Evolutionary conservation across 2,113 vertebrate genomes (phyloP).

Genomic region (Ibidorhyncha struthersii): DNA sequence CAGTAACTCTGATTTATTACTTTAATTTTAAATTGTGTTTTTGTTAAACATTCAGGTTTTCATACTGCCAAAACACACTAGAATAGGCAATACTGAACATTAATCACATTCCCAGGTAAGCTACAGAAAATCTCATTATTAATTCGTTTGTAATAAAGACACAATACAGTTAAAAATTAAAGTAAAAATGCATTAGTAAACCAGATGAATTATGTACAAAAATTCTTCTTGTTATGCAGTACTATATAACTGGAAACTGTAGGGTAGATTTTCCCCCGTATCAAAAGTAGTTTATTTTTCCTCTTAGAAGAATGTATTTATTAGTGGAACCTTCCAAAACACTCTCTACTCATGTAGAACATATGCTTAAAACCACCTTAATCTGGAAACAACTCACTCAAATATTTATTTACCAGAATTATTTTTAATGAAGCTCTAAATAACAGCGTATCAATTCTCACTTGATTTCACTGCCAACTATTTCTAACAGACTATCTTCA

Average conservation of each 20-base stretch:
- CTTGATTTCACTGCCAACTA: not conserved
- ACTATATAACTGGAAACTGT: conserved; percentile 5
- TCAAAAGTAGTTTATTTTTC: not conserved
- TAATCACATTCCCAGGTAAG: conserved; percentile 67
- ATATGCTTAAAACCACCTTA: not conserved
- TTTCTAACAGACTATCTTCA: not conserved
- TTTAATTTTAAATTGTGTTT: conserved; percentile 38
- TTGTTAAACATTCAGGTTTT: conserved; percentile 57
- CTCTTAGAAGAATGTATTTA: not conserved
- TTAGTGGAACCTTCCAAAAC: not conserved
- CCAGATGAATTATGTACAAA: not conserved
- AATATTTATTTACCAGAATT: not conserved
- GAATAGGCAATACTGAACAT: conserved; percentile 66
- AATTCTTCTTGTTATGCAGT: conserved; percentile 25
- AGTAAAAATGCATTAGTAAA: too few relatives aligned
- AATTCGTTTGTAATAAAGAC: conserved; percentile 49
- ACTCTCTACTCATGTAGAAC: not conserved
- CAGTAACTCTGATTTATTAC: conserved; percentile 75
- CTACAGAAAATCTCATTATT: conserved; percentile 56
- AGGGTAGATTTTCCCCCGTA: not conserved
- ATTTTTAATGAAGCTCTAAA: not conserved
- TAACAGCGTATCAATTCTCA: not conserved
- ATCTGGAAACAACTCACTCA: not conserved
- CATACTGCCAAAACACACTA: conserved; percentile 40
- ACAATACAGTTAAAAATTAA: conserved; percentile 65